phyloP scores from a whole-genome alignment of 2,797 vertebrate species.

The Malacoctenus gilli region DNA sequence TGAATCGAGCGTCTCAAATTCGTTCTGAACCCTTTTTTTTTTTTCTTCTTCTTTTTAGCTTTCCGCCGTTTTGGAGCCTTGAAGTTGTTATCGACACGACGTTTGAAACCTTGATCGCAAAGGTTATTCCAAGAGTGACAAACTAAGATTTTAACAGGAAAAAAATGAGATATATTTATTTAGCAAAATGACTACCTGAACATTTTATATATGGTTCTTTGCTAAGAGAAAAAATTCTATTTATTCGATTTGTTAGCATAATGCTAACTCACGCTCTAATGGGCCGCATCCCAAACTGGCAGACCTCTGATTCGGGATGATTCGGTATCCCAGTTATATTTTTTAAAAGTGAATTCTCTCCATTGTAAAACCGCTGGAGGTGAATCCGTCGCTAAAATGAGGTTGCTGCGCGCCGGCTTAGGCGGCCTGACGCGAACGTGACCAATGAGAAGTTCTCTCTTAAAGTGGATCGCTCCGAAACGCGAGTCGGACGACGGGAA shows the following conservation, averaged over 20 bases:
- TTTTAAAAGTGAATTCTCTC: too few relatives aligned
- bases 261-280: constrained; percentile 6
- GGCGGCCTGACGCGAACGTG: too few relatives aligned
- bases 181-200: constrained; percentile 16
- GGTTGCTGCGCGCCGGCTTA: too few relatives aligned
- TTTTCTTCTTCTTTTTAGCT: background rate
- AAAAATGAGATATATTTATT: constrained; percentile 34
- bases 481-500: too few relatives aligned
- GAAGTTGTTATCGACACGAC: background rate
- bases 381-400: too few relatives aligned
- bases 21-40: constrained; percentile 1
- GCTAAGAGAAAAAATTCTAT: constrained; percentile 1
- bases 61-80: constrained; percentile 9
- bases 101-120: background rate
- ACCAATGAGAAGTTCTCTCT: too few relatives aligned
- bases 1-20: background rate
- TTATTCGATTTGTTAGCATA: constrained; percentile 4
- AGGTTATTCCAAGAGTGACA: too few relatives aligned
- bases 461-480: too few relatives aligned
- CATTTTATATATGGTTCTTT: constrained; percentile 46
- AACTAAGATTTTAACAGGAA: constrained; percentile 13
- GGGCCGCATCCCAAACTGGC: too few relatives aligned
- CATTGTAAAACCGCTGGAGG: too few relatives aligned
- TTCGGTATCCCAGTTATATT: too few relatives aligned
- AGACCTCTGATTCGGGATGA: too few relatives aligned